Percentiles rank a stretch among this genome's conserved stretches.
Conservation (phyloP, 2,113 vertebrate genomes). For the Ellobius talpinus region DNA sequence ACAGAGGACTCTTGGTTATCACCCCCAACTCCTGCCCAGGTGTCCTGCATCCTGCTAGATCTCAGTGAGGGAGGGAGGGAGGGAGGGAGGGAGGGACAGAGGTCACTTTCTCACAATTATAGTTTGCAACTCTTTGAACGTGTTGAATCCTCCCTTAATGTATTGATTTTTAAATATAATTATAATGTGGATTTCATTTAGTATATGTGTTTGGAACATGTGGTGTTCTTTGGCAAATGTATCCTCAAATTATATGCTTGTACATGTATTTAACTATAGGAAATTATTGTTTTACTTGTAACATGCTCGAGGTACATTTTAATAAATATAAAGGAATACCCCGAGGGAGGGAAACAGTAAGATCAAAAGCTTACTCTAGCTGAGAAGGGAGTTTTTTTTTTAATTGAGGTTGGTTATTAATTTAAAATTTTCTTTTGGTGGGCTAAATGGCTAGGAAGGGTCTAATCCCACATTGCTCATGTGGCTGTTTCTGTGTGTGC, state of each 20-base stretch:
- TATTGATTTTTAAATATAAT: slow-evolving; percentile 84
- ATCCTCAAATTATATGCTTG: slow-evolving; percentile 82
- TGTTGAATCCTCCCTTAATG: slow-evolving; percentile 81
- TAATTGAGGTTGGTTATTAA: slow-evolving; percentile 80
- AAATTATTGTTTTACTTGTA: slow-evolving; percentile 87
- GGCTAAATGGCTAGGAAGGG: slow-evolving; percentile 64
- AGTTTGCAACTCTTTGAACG: slow-evolving; percentile 85
- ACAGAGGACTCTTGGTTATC: neutral
- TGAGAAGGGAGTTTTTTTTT: slow-evolving; percentile 75
- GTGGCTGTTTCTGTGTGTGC: neutral
- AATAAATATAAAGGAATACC: slow-evolving; percentile 77
- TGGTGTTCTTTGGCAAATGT: slow-evolving; percentile 79
- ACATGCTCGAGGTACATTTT: slow-evolving; percentile 73
- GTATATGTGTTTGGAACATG: slow-evolving; percentile 81
- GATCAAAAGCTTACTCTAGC: slow-evolving; percentile 83
- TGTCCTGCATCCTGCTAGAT: slow-evolving; percentile 37
- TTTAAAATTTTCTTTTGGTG: slow-evolving; percentile 79
- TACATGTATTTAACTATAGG: slow-evolving; percentile 78
- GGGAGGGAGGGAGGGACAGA: slow-evolving; percentile 45
- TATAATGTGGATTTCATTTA: slow-evolving; percentile 77
- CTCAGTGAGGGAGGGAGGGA: slow-evolving; percentile 38
- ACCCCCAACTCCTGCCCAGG: slow-evolving; percentile 69
- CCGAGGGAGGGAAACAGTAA: slow-evolving; percentile 69
- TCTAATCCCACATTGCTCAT: slow-evolving; percentile 37
- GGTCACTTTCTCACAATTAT: slow-evolving; percentile 84